Conservation (phyloP, 2,797 vertebrate genomes). For the Mus minutoides region DNA sequence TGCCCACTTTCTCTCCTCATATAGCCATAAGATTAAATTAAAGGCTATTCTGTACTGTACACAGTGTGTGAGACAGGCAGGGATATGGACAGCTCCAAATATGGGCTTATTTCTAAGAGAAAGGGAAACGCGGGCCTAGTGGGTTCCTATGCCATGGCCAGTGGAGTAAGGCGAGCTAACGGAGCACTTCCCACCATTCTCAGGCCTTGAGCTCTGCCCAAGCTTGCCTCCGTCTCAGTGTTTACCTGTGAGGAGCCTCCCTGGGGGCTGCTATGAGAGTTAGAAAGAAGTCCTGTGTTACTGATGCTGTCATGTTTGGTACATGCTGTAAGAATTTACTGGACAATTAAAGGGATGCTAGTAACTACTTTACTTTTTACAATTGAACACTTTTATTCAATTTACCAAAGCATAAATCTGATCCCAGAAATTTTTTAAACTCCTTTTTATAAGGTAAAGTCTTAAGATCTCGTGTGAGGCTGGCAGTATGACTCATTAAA, state of each 20-base stretch:
- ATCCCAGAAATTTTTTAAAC: constrained; percentile 33
- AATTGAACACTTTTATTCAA: constrained; percentile 1
- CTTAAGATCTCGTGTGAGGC: not conserved
- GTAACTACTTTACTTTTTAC: not conserved
- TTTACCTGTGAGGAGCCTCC: not conserved
- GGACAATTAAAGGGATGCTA: not conserved
- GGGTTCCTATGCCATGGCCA: not conserved
- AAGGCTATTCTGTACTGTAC: not conserved
- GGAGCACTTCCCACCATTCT: not conserved
- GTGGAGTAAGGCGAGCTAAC: not conserved
- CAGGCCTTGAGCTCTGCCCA: not conserved
- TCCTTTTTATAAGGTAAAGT: not conserved
- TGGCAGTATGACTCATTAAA: not conserved
- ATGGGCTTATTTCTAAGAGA: constrained; percentile 14
- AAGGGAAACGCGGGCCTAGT: not conserved
- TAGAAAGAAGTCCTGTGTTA: not conserved
- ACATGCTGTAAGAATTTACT: not conserved
- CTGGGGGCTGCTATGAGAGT: not conserved
- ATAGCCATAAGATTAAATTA: not conserved
- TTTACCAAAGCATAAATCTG: constrained; percentile 42
- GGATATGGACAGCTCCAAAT: not conserved
- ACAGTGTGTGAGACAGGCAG: not conserved
- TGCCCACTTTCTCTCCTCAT: not conserved
- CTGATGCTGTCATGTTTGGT: not conserved
- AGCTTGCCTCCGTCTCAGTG: not conserved